These are phyloP conservation scores for Uropetala carovei DNA, from an alignment of 2,888 invertebrate species.

Conservation along the genomic window DNA sequence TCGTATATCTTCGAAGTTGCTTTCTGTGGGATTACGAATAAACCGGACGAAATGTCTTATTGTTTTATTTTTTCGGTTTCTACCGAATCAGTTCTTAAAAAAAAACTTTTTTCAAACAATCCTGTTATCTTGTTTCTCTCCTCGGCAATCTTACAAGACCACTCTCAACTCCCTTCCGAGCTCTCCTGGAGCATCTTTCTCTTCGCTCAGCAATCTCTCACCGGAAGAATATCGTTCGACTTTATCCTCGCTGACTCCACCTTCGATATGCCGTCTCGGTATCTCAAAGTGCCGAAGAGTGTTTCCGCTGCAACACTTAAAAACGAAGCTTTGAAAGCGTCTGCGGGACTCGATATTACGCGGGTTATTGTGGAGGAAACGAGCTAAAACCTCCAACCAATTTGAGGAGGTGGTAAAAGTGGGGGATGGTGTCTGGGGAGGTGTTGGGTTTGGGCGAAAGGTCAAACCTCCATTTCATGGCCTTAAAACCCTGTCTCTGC, in stretches of 20 bases:
- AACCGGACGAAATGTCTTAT: too few relatives aligned
- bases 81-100: slow-evolving; percentile 23
- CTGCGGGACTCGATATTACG: not conserved
- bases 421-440: not conserved
- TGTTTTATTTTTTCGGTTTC: slow-evolving; percentile 35
- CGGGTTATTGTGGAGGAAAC: not conserved
- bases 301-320: not conserved
- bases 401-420: not conserved
- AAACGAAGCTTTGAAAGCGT: not conserved
- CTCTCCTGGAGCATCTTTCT: not conserved
- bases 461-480: not conserved
- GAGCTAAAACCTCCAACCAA: not conserved
- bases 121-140: not conserved
- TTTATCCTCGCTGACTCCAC: slow-evolving; percentile 2
- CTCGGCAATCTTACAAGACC: too few relatives aligned
- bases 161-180: too few relatives aligned
- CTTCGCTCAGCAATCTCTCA: not conserved
- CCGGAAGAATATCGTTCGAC: not conserved
- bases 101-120: slow-evolving; percentile 35
- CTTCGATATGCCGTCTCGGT: not conserved
- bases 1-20: too few relatives aligned
- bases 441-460: not conserved
- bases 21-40: too few relatives aligned
- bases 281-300: not conserved
- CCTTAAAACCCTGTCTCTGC: not conserved